Base-by-base conservation (phyloP, 2,113 vertebrate genomes). In the Python bivittatus region DNA sequence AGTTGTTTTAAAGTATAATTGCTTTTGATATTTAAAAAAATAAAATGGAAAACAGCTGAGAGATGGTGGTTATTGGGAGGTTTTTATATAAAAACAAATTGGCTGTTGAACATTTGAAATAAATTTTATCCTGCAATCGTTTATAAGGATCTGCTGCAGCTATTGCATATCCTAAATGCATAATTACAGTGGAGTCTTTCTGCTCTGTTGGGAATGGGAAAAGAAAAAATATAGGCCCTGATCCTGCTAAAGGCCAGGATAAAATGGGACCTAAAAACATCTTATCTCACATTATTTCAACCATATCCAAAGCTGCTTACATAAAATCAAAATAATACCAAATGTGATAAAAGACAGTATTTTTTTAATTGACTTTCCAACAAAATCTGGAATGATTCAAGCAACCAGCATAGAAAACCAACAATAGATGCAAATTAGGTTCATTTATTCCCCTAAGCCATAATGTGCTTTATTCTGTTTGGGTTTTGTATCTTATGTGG, bases 21-120 rank as follows among this genome's bases (percentile, higher is more conserved):
- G 95, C 93, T 96, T 95, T 95, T 95, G 95, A 95, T 95, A 94
- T 93, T 94, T 33, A 84, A 6, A 94, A 95, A 92, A 79, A 64
- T 90, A 22, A 96, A 96, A 96, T 95, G 93, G 94, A 94, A 97
- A 95, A 93, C 95, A 97, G 93, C 94, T 93, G 91, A 95, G 90
- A 93, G 84, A 85, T 52, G 52, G 72, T 86, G 86, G 91, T 95
- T 83, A 96, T 95, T 17, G 53, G 53, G 38, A 12, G 86, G 48
- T 1, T 48, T 48, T 12, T 20, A 61, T 52, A n/a, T 58, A 42
- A 29, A 38, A 53, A 92, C 90, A 97, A 96, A 95, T 29, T 95
- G 92, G 94, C 87, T 95, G 95, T 95, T 94, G 95, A 93, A 95
- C 95, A 92, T 96, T 96, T 90, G 90, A 95, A 96, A 95, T 96